These are phyloP conservation scores for Buteo buteo DNA, from an alignment of 2,113 vertebrate genomes.

Conservation along the genomic window DNA sequence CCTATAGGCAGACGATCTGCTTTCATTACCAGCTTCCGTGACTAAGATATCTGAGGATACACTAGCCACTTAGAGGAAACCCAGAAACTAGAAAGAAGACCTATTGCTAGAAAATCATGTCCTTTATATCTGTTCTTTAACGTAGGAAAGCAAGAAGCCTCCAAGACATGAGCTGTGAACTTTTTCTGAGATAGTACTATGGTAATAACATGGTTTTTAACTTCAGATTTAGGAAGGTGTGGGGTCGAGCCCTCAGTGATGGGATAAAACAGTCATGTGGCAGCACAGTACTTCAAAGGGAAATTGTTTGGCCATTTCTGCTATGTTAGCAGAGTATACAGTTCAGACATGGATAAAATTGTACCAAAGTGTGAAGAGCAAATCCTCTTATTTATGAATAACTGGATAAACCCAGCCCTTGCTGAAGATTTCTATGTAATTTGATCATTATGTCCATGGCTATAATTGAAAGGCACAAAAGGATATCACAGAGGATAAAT, in stretches of 20 bases:
- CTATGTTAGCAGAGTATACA: neutral
- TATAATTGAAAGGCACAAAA: slow-evolving; percentile 1
- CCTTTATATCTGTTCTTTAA: neutral
- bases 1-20: neutral
- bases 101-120: neutral
- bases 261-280: neutral
- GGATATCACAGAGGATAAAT: neutral
- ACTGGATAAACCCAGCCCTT: neutral
- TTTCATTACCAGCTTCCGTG: neutral
- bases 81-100: neutral
- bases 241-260: neutral
- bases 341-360: neutral
- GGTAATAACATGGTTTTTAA: neutral
- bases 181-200: neutral
- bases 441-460: neutral
- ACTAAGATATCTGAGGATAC: neutral
- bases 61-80: neutral
- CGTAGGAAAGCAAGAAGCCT: neutral
- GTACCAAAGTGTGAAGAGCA: neutral
- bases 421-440: neutral
- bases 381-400: neutral
- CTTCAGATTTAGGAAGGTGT: neutral
- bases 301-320: neutral
- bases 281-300: neutral
- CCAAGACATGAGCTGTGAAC: neutral